Evolutionary conservation across 1,140 invertebrate genomes (phyloP), one percentile per base, ranked within the genome.

Genomic region (Drosophila hydei): DNA sequence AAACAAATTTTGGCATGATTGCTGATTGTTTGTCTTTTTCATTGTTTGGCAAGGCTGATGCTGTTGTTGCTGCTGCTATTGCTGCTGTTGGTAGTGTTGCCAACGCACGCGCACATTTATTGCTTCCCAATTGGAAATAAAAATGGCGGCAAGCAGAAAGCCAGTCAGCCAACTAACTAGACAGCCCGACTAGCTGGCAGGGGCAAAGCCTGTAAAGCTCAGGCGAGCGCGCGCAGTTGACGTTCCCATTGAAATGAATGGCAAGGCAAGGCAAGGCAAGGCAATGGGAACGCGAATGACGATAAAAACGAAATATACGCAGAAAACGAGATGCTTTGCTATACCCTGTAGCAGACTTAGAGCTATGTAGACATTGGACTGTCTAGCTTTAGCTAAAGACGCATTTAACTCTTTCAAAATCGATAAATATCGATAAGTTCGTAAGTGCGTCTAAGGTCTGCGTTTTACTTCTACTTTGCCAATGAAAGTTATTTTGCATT

Each of bases 1-100:
- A 88, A 88, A 88, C 84, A 88, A 88, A 88, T 88, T 88, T 88
- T 88, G 83, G 83, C 83, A 88, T 88, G 83, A 88, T 88, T 88
- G 83, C 83, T 88, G 83, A 88, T 88, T 88, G 83, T 88, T 88
- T 88, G 83, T 88, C 83, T 88, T 88, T 87, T 88, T 83, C 83
- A 88, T 88, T 88, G 83, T 89, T 88, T 88, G 83, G 84, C 75
- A 78, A 61, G 64, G 67, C 65, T 33, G 30, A 9, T 33, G 25
- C 8, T 27, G 25, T 8, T 61, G 77, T 65, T 47, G 62, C 33
- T 52, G 27, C 14, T 42, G 59, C 42, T 43, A 43, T 14, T 47
- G 42, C 18, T 42, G 40, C 18, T 65, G 59, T 14, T 50, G 51
- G 40, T 52, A 63, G 68, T 79, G 56, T 51, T 88, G 80, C 81